A percentile compares a stretch with the other conserved stretches of the same genome.
Conservation (phyloP, 2,888 invertebrate genomes). For the Galerucella pusilla region DNA sequence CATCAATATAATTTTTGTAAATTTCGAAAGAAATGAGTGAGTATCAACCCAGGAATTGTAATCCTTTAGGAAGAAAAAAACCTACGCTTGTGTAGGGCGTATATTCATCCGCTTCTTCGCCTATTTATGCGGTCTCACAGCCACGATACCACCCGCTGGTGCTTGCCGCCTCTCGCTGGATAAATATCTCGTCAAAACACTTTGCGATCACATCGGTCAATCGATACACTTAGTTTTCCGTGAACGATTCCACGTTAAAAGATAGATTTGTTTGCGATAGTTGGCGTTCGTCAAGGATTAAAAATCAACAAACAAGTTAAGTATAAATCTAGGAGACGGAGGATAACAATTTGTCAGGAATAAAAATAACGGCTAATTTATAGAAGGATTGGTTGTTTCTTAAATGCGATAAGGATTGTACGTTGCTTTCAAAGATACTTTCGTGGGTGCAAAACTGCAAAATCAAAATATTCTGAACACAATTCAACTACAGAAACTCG, state of each 20-base stretch:
- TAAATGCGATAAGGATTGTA: no score
- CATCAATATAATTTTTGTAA: no score
- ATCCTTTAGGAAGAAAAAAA: background rate
- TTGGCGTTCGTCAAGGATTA: background rate
- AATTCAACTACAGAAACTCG: no score
- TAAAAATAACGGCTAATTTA: background rate
- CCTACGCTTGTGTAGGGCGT: constrained; percentile 10
- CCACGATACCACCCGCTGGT: constrained; percentile 19
- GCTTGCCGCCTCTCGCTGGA: constrained; percentile 24
- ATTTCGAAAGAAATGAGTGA: no score
- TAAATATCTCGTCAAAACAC: constrained; percentile 45
- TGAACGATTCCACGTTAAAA: constrained; percentile 5
- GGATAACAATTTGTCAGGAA: background rate
- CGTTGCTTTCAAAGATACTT: no score
- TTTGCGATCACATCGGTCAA: constrained; percentile 37
- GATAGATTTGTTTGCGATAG: background rate
- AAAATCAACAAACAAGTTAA: background rate
- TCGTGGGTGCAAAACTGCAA: no score
- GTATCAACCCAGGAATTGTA: background rate
- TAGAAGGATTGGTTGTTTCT: no score
- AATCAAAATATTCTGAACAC: no score
- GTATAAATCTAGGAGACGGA: background rate
- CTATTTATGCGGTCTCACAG: constrained; percentile 34
- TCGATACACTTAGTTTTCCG: constrained; percentile 32
- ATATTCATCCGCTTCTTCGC: constrained; percentile 31